Conservation (phyloP, 1,140 invertebrate genomes). For the Leptoteleia sp. region DNA sequence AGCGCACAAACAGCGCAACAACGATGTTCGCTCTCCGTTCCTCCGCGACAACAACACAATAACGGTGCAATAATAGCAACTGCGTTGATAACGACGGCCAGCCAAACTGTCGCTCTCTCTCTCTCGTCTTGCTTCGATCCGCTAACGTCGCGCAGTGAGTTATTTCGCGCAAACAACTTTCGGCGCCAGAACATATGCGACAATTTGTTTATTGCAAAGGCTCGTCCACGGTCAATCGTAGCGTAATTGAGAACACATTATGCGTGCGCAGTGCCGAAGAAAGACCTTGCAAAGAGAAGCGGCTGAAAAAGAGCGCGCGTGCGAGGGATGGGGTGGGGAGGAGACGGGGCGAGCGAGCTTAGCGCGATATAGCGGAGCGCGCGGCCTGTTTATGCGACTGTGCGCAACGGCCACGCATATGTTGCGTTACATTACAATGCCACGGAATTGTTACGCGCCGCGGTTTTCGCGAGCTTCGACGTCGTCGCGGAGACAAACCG, state of each 20-base stretch:
- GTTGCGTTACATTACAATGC: slow-evolving; percentile 32
- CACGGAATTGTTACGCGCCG: slow-evolving; percentile 54
- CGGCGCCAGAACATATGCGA: slow-evolving; percentile 23
- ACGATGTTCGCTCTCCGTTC: neutral
- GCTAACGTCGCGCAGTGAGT: too few species aligned
- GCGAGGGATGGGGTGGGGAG: too few species aligned
- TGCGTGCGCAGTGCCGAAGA: slow-evolving; percentile 57
- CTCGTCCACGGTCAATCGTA: slow-evolving; percentile 58
- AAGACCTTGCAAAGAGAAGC: slow-evolving; percentile 65
- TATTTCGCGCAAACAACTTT: too few species aligned
- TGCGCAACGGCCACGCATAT: slow-evolving; percentile 72
- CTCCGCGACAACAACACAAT: too few species aligned
- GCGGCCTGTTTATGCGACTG: slow-evolving; percentile 63
- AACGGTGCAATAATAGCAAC: too few species aligned
- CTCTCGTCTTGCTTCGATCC: too few species aligned
- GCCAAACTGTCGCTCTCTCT: too few species aligned
- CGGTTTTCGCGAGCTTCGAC: slow-evolving; percentile 53
- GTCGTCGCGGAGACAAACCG: slow-evolving; percentile 7
- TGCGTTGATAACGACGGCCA: too few species aligned
- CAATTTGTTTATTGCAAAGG: slow-evolving; percentile 37
- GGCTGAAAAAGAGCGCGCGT: slow-evolving; percentile 26
- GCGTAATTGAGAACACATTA: slow-evolving; percentile 59
- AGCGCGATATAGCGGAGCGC: slow-evolving; percentile 47
- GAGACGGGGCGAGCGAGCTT: slow-evolving; percentile 19
- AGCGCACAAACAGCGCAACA: neutral